Base-by-base conservation (phyloP, 2,888 invertebrate species). In the Hyalella azteca region DNA sequence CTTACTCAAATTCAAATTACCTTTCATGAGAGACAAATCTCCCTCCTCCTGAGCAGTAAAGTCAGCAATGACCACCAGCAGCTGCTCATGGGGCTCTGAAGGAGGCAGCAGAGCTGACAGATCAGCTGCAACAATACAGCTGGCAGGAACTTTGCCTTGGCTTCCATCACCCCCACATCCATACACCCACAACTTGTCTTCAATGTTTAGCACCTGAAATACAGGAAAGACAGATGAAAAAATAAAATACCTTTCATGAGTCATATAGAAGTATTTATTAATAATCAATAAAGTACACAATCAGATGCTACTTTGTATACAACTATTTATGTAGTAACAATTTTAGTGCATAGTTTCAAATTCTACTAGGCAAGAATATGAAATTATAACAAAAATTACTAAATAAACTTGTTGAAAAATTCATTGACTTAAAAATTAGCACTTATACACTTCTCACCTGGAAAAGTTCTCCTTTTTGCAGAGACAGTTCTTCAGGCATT, bases 401-500 rank as follows among this genome's bases (percentile, higher is more conserved):
- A 1, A 45, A 45, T 3, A 11, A 45, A 45, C n/a, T n/a, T 45
- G 19, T 45, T 3, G 19, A 3, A 15, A 45, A 45, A 3, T 1
- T 15, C 19, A 2, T 50, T 50, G 13, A 19, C n/a, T 13, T 2
- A 3, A 19, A 15, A 50, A 19, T 3, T 2, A n/a, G 5, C 19
- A 7, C 15, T 50, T n/a, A 50, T 3, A 22, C 2, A 4, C 26
- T 3, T 66, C 40, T 50, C 77, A 83, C 83, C 81, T 83, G 83
- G 5, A 81, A 79, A 59, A 83, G 79, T 45, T 83, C 83, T 78
- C 81, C 80, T 75, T 79, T 83, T 1, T 85, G 82, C 1, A 90
- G 86, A 76, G 88, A 87, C 79, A 90, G 86, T 86, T 90, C 90
- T 9, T 88, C 89, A 19, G 79, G 22, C 39, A 77, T 78, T 3